A percentile compares a stretch with the other conserved stretches of the same genome.
These are phyloP conservation scores for Ormyrus pomaceus DNA, from an alignment of 2,888 invertebrate genomes.

Conservation along the genomic window DNA sequence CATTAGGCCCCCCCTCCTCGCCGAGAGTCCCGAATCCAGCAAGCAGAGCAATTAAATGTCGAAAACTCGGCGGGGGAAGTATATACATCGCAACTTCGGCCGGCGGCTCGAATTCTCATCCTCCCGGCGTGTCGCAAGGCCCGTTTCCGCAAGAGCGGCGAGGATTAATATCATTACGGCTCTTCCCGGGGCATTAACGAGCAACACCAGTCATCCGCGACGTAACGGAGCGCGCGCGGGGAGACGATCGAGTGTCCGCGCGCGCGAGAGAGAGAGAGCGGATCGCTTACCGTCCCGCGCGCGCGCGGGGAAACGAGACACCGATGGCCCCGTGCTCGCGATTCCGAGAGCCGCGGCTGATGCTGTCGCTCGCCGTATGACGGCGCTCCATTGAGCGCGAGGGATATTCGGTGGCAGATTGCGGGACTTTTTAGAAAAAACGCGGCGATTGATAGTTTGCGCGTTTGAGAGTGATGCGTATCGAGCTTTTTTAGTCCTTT, in stretches of 20 bases:
- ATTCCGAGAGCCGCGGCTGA: background rate
- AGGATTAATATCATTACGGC: constrained; percentile 42
- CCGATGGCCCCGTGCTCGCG: background rate
- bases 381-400: too few relatives aligned
- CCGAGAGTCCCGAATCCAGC: too few relatives aligned
- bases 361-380: too few relatives aligned
- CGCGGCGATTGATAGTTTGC: too few relatives aligned
- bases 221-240: background rate
- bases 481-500: too few relatives aligned
- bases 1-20: too few relatives aligned
- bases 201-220: constrained; percentile 32
- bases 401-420: too few relatives aligned
- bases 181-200: constrained; percentile 13
- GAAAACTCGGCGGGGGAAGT: too few relatives aligned
- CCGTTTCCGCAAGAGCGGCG: background rate
- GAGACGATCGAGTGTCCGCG: constrained; percentile 29
- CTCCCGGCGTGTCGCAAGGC: constrained; percentile 17
- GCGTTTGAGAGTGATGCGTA: too few relatives aligned
- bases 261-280: background rate
- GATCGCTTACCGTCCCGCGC: constrained; percentile 9
- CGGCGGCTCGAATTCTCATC: background rate
- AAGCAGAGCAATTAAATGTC: too few relatives aligned
- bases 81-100: background rate
- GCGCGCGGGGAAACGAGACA: constrained; percentile 26
- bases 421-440: too few relatives aligned